phyloP scores from a whole-genome alignment of 1,140 invertebrate species.

The Pseudachorutes palmiensis region DNA sequence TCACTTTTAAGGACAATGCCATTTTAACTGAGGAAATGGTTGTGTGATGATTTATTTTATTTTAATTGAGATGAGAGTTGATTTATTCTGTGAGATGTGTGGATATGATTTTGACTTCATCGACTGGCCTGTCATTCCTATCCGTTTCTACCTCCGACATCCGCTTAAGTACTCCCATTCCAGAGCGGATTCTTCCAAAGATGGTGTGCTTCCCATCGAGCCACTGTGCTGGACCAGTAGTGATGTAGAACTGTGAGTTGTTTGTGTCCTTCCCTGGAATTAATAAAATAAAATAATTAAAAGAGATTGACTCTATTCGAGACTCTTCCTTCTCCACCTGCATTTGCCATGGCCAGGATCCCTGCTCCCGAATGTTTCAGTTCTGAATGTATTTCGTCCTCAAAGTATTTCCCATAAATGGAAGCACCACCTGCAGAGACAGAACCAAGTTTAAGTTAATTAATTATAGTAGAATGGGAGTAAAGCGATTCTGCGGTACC shows the following conservation, averaged over 20 bases:
- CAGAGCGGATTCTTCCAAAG: conserved; percentile 61
- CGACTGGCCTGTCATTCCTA: conserved; percentile 77
- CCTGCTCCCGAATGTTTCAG: conserved; percentile 79
- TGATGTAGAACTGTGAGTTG: conserved; percentile 98
- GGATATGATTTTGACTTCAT: conserved; percentile 75
- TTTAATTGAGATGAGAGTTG: too few relatives aligned
- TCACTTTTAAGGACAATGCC: too few relatives aligned
- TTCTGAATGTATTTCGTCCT: conserved; percentile 90
- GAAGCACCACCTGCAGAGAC: conserved; percentile 90
- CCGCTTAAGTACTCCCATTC: conserved; percentile 82
- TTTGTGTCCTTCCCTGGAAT: conserved; percentile 87
- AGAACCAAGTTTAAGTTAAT: conserved; percentile 51
- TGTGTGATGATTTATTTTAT: too few relatives aligned
- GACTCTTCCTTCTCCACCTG: too few relatives aligned
- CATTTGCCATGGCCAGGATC: conserved; percentile 39
- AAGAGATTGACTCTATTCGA: too few relatives aligned
- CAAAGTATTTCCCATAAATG: conserved; percentile 91
- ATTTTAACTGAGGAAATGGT: too few relatives aligned
- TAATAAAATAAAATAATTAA: too few relatives aligned
- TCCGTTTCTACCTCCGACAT: conserved; percentile 90
- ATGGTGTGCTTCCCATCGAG: conserved; percentile 95
- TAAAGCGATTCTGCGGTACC: conserved; percentile 46
- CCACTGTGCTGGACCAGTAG: conserved; percentile 92
- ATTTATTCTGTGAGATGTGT: background rate
- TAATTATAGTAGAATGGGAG: conserved; percentile 82